Conservation (phyloP, 2,113 vertebrate species). For the Laterallus jamaicensis region DNA sequence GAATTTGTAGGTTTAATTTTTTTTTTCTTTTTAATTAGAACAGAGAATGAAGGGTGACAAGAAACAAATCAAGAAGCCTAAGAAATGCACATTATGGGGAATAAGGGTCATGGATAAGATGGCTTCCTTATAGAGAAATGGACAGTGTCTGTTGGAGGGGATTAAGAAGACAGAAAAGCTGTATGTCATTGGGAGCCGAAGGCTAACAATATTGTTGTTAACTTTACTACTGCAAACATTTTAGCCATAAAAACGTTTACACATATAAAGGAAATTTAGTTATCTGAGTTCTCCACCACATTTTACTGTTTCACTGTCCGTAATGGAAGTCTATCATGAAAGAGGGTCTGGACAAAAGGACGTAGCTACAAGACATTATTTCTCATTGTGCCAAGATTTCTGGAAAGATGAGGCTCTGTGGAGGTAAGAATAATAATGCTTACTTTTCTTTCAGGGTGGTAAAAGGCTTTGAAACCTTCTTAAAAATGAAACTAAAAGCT, state of each 20-base stretch:
- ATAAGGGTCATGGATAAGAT: neutral
- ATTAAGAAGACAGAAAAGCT: neutral
- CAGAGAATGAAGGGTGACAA: neutral
- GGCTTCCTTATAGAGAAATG: neutral
- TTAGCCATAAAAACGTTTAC: neutral
- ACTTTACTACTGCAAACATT: neutral
- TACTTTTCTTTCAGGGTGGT: neutral
- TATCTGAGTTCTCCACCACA: neutral
- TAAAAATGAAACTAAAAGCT: neutral
- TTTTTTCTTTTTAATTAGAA: neutral
- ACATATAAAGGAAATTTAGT: neutral
- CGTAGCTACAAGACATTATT: neutral
- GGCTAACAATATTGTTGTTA: neutral
- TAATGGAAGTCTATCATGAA: neutral
- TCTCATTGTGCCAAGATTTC: neutral
- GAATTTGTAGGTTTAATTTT: neutral
- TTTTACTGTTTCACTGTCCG: neutral
- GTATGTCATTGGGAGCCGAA: neutral
- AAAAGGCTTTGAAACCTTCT: neutral
- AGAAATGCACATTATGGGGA: neutral
- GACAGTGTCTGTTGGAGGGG: neutral
- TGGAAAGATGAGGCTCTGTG: neutral
- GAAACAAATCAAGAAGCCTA: neutral
- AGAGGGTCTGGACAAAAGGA: neutral
- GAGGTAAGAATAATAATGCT: neutral